These are phyloP conservation scores for Psylliodes chrysocephalus DNA, from an alignment of 2,888 invertebrate genomes.

Conservation along the genomic window DNA sequence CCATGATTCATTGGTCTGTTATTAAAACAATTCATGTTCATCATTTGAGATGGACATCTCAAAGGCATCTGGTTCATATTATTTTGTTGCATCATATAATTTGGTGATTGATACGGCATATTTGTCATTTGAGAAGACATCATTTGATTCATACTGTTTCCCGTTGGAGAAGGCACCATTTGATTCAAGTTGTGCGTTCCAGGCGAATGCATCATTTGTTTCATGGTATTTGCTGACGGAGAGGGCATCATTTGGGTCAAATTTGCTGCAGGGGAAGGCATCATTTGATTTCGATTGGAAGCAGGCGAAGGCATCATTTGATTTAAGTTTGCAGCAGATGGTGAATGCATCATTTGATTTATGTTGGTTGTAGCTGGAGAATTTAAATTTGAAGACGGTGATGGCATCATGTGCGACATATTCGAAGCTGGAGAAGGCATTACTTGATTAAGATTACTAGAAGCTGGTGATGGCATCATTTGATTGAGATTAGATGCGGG, in stretches of 20 bases:
- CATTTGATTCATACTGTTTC: constrained; percentile 50
- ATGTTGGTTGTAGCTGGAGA: constrained; percentile 45
- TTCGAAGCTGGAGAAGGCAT: constrained; percentile 49
- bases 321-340: constrained; percentile 42
- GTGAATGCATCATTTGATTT: constrained; percentile 51
- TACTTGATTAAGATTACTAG: constrained; percentile 51
- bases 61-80: constrained; percentile 51
- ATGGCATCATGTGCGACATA: constrained; percentile 52
- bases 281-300: constrained; percentile 50
- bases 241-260: constrained; percentile 50
- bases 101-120: constrained; percentile 54
- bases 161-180: constrained; percentile 53
- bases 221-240: constrained; percentile 39
- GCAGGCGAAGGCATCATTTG: constrained; percentile 53
- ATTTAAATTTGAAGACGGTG: constrained; percentile 47
- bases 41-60: constrained; percentile 56
- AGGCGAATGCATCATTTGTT: constrained; percentile 51
- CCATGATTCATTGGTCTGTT: constrained; percentile 50
- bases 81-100: constrained; percentile 39
- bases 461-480: constrained; percentile 55
- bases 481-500: constrained; percentile 47
- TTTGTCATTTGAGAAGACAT: constrained; percentile 54
- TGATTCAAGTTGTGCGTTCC: constrained; percentile 49
- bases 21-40: constrained; percentile 51
- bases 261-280: constrained; percentile 54